phyloP scores from a whole-genome alignment of 2,888 invertebrate genomes.

The Parascotia fuliginaria region DNA sequence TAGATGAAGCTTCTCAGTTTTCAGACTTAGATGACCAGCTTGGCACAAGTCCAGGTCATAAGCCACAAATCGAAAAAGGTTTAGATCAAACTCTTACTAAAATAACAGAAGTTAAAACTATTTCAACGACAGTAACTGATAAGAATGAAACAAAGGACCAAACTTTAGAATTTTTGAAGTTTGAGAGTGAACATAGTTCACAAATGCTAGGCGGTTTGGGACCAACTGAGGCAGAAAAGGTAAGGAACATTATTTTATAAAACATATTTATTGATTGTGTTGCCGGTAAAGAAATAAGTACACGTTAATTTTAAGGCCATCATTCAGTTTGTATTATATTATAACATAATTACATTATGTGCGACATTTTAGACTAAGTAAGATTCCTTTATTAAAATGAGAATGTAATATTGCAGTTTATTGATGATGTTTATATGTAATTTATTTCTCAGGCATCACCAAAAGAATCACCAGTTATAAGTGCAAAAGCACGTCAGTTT shows the following conservation, averaged over 20 bases:
- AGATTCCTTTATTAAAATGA: not conserved
- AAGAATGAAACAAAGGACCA: slow-evolving; percentile 54
- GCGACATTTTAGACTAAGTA: no score
- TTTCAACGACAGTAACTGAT: slow-evolving; percentile 39
- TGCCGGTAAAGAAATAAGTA: no score
- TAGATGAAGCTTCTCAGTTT: slow-evolving; percentile 81
- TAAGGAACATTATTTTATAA: slow-evolving; percentile 25
- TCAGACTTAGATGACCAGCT: slow-evolving; percentile 82
- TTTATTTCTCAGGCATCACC: slow-evolving; percentile 58
- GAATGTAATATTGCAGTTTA: no score
- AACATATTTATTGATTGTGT: not conserved
- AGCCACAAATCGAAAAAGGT: slow-evolving; percentile 55
- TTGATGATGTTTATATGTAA: not conserved
- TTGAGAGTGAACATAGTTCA: slow-evolving; percentile 72
- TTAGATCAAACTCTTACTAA: slow-evolving; percentile 43
- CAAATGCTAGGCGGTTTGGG: slow-evolving; percentile 52
- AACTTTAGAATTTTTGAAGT: slow-evolving; percentile 71
- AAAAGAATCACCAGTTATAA: slow-evolving; percentile 81
- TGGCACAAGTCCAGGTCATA: slow-evolving; percentile 74
- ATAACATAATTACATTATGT: no score
- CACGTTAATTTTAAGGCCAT: no score
- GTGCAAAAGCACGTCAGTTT: slow-evolving; percentile 82
- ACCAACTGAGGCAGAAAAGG: slow-evolving; percentile 65
- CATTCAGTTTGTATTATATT: no score
- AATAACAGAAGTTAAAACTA: slow-evolving; percentile 48